Conservation (phyloP, 2,888 invertebrate species). For the Brachyptera putata region DNA sequence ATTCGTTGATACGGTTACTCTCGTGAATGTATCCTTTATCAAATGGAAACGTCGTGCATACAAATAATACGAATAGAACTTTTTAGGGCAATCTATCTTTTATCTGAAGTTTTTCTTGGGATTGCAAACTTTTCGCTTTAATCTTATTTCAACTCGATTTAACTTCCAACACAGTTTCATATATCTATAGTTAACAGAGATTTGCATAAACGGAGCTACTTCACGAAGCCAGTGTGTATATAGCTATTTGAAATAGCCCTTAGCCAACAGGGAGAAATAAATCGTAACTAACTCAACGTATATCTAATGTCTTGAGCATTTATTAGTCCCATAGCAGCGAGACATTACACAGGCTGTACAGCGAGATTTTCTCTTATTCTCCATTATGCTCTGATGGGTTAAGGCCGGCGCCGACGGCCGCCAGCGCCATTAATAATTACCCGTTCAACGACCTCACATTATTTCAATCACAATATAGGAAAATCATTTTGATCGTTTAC, state of each 20-base stretch:
- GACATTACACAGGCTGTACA: too few relatives aligned
- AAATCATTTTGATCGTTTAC: slow-evolving; percentile 12
- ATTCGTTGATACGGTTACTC: too few relatives aligned
- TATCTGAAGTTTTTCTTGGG: background rate
- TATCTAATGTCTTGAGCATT: slow-evolving; percentile 11
- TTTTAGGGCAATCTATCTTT: slow-evolving; percentile 4
- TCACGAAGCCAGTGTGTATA: background rate
- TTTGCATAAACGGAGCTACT: slow-evolving; percentile 15
- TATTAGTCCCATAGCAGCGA: too few relatives aligned
- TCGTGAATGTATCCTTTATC: too few relatives aligned
- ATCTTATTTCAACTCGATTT: slow-evolving; percentile 19
- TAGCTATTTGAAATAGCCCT: background rate
- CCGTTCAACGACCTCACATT: slow-evolving; percentile 18
- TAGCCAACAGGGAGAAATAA: slow-evolving; percentile 5
- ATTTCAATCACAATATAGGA: slow-evolving; percentile 25
- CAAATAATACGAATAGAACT: background rate
- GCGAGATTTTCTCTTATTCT: background rate
- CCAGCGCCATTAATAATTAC: background rate
- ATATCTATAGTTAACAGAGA: slow-evolving; percentile 8
- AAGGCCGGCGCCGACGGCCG: background rate
- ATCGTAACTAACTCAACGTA: slow-evolving; percentile 12
- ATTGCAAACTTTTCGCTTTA: slow-evolving; percentile 18
- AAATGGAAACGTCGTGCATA: too few relatives aligned
- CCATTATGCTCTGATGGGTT: background rate
- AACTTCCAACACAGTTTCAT: slow-evolving; percentile 14